A percentile compares a stretch with the other conserved stretches of the same genome.
Evolutionary conservation across 2,113 vertebrate species (phyloP).

Genomic region (Hypomesus transpacificus): DNA sequence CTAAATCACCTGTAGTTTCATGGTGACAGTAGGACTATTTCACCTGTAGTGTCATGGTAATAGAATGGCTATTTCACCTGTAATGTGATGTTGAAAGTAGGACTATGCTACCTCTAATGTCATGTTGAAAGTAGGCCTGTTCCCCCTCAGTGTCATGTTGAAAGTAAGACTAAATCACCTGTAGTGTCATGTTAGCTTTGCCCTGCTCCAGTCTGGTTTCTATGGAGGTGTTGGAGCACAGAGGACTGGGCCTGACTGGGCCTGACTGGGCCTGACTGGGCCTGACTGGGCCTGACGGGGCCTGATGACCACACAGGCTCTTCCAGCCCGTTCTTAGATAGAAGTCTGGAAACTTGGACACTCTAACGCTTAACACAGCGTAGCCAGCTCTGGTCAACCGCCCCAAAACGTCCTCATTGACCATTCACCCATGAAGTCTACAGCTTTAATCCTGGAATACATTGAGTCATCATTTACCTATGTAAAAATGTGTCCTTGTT

Average conservation of each 20-base stretch:
- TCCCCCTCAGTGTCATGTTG: neutral
- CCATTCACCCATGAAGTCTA: neutral
- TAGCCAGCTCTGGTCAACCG: constrained; percentile 16
- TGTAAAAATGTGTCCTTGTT: too few relatives aligned
- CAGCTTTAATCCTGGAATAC: too few relatives aligned
- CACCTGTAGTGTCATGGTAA: neutral
- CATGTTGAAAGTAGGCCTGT: neutral
- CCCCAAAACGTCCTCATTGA: neutral
- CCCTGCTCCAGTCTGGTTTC: constrained; percentile 68
- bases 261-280: too few relatives aligned
- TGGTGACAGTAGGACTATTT: neutral
- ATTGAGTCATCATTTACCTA: too few relatives aligned
- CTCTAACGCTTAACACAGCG: too few relatives aligned
- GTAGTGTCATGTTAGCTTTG: constrained; percentile 52
- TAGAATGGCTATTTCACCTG: neutral
- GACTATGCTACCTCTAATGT: neutral
- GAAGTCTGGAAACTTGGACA: too few relatives aligned
- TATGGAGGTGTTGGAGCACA: constrained; percentile 65
- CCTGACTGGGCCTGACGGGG: too few relatives aligned
- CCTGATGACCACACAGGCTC: too few relatives aligned
- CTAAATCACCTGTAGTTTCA: neutral
- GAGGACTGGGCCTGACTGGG: constrained; percentile 39
- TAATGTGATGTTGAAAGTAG: neutral
- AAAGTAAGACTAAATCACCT: constrained; percentile 4
- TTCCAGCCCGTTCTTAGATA: too few relatives aligned